Evolutionary conservation across 2,113 vertebrate species (phyloP).

Genomic region (Chrysochloris asiatica): DNA sequence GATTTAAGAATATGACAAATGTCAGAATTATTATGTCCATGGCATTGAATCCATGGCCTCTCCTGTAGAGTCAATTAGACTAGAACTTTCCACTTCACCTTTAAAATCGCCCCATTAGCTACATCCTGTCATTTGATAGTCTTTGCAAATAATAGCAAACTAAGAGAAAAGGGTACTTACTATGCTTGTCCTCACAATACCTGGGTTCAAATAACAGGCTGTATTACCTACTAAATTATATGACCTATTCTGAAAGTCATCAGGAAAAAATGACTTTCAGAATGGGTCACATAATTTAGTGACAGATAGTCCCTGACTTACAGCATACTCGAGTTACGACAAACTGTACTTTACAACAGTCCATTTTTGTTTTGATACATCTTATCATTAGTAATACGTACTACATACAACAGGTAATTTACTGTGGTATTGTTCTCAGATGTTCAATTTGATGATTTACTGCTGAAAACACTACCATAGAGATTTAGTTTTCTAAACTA

Average conservation of each 20-base stretch:
- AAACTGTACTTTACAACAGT: neutral
- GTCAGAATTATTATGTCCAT: neutral
- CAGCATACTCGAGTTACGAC: too few relatives aligned
- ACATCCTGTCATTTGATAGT: too few relatives aligned
- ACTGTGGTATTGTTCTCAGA: neutral
- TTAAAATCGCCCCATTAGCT: neutral
- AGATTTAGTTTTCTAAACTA: neutral
- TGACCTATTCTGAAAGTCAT: neutral
- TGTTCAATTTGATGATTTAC: neutral
- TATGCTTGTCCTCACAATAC: neutral
- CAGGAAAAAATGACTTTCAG: neutral
- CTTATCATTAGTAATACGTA: neutral
- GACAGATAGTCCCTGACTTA: neutral
- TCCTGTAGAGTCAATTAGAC: neutral
- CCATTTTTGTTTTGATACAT: neutral
- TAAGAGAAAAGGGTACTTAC: neutral
- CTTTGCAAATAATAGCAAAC: neutral
- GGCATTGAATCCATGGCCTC: neutral
- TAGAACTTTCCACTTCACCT: neutral
- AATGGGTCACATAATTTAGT: too few relatives aligned
- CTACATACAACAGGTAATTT: neutral
- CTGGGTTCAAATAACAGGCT: neutral
- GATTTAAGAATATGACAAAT: neutral
- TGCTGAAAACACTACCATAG: neutral
- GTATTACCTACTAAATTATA: neutral